Base-by-base conservation (phyloP, 2,797 vertebrate genomes). In the Ctenopoma kingsleyae region DNA sequence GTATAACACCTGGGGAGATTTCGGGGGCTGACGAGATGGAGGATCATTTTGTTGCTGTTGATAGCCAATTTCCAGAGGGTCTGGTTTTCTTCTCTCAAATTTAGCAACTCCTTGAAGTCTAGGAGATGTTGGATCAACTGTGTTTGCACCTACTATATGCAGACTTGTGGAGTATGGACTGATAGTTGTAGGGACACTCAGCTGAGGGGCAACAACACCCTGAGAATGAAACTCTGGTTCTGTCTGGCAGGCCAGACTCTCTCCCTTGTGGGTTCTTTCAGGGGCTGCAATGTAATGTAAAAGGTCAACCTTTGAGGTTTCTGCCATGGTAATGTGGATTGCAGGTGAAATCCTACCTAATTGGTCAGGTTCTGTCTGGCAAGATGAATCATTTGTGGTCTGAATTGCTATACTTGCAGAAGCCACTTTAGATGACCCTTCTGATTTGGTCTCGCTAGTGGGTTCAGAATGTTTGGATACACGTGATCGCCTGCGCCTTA, bases 201-300 rank as follows among this genome's bases (percentile, higher is more conserved):
- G 92, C 77, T 99, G 98, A 17, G 98, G 96, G 32, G 94, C 89
- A 0, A 98, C 96, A 0, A 98, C 85, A 0, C 95, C 96, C 66
- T 97, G 98, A 36, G 95, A 95, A 71, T 97, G 96, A 8, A 89
- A 94, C 59, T 99, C 98, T 0, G 95, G 96, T 83, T 99, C 98
- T 0, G 98, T 99, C 92, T 99, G 98, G 87, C 98, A 99, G 59
- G 96, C 98, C 67, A 99, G 91, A 89, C 98, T 99, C 86, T 99
- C 98, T 2, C 98, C 98, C 35, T 94, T 96, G 66, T 95, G 94
- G 0, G 97, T 99, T 83, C 98, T 98, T 89, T 99, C 98, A 0
- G 98, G 98, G 1, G 97, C 98, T 0, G 98, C 99, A 81, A 99
- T 99, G 78, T 99, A 99, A 90, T 96, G 96, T 59, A 99, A 76